phyloP scores from a whole-genome alignment of 2,888 invertebrate species.

The Gonocerus acuteangulatus region DNA sequence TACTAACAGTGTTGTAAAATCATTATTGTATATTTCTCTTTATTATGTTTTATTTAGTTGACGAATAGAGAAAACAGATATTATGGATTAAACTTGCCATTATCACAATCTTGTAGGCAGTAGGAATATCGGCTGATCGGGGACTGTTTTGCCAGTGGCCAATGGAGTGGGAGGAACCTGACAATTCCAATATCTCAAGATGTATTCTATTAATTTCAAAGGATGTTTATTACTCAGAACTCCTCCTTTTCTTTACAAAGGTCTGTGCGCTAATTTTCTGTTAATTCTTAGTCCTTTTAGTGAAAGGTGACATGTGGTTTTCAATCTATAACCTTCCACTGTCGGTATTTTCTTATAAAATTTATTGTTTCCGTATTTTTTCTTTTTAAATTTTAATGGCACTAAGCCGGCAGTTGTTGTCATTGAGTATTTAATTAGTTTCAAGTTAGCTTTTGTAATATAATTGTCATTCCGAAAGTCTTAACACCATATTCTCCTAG shows the following conservation, averaged over 20 bases:
- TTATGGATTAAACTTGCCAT: background rate
- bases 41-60: too few species aligned
- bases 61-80: too few species aligned
- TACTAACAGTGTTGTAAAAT: too few species aligned
- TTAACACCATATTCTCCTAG: background rate
- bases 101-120: background rate
- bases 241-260: background rate
- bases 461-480: background rate
- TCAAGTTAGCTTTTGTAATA: background rate
- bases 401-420: background rate
- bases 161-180: slow-evolving; percentile 1
- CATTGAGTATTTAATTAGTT: background rate
- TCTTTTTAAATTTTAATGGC: background rate
- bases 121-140: slow-evolving; percentile 5
- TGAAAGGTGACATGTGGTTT: background rate
- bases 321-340: background rate
- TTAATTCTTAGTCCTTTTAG: background rate
- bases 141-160: slow-evolving; percentile 14
- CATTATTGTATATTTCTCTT: too few species aligned
- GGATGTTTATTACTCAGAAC: background rate
- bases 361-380: background rate
- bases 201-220: background rate
- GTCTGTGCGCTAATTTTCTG: background rate
- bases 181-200: background rate
- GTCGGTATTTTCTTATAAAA: background rate